Percentiles rank a stretch among this genome's conserved stretches.
Conservation (phyloP, 2,113 vertebrate genomes). For the Odobenus rosmarus region DNA sequence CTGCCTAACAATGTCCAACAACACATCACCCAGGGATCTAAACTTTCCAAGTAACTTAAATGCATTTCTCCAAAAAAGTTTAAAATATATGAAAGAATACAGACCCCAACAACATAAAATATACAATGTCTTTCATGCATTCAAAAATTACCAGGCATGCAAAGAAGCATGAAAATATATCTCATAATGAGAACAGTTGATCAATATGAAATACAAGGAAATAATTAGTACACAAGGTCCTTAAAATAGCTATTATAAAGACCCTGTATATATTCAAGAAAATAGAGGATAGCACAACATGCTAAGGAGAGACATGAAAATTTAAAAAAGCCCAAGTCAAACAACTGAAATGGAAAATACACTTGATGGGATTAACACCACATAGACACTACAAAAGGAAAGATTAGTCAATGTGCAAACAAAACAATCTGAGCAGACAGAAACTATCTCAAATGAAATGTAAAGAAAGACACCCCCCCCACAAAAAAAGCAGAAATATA, state of each 20-base stretch:
- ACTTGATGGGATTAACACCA: neutral
- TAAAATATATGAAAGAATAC: neutral
- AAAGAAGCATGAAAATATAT: conserved; percentile 4
- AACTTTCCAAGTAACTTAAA: neutral
- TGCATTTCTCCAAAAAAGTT: neutral
- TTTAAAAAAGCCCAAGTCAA: neutral
- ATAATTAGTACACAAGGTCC: neutral
- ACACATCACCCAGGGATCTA: neutral
- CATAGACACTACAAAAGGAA: neutral
- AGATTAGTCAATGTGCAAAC: neutral
- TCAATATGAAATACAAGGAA: neutral
- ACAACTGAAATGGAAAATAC: neutral
- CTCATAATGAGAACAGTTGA: neutral
- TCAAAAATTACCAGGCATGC: neutral
- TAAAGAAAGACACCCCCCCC: neutral
- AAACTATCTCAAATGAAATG: conserved; percentile 1
- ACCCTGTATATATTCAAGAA: neutral
- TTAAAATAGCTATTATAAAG: conserved; percentile 10
- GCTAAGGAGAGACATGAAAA: conserved; percentile 21
- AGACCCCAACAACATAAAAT: neutral
- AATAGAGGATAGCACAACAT: neutral
- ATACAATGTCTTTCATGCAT: neutral
- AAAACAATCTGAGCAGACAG: neutral
- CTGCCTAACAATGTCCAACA: neutral
- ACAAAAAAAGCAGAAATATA: neutral